Percentiles rank a stretch among this genome's conserved stretches.
Evolutionary conservation across 2,888 invertebrate genomes (phyloP).

Genomic region (Ryuthela nishihirai): DNA sequence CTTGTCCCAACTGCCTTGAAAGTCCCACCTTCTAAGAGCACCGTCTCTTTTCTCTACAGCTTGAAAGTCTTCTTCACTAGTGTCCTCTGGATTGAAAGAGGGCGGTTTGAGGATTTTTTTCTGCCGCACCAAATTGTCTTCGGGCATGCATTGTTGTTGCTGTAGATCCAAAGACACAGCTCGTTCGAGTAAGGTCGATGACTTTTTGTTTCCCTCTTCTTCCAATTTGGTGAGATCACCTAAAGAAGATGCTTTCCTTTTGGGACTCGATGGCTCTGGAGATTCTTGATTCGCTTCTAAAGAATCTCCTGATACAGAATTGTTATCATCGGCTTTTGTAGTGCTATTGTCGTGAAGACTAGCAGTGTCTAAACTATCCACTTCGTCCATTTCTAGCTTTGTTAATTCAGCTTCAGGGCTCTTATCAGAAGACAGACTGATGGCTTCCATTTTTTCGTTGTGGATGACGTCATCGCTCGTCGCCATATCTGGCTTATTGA

Average conservation of each 20-base stretch:
- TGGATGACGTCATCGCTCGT: too few relatives aligned
- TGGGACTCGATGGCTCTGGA: conserved; percentile 18
- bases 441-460: too few relatives aligned
- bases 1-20: too few relatives aligned
- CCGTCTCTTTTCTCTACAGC: background rate
- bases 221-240: conserved; percentile 70
- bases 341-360: conserved; percentile 39
- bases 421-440: too few relatives aligned
- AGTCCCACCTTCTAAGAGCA: conserved; percentile 30
- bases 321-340: conserved; percentile 50
- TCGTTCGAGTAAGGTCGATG: conserved; percentile 57
- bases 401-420: too few relatives aligned
- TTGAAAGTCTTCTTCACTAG: conserved; percentile 8
- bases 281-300: conserved; percentile 55
- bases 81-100: conserved; percentile 19
- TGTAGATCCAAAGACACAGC: conserved; percentile 73
- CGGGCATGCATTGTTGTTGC: conserved; percentile 40
- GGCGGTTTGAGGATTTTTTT: conserved; percentile 34
- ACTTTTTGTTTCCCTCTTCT: conserved; percentile 46
- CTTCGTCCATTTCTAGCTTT: too few relatives aligned
- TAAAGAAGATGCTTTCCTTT: conserved; percentile 69
- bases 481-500: too few relatives aligned
- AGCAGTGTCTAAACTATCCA: conserved; percentile 59
- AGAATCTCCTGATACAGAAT: conserved; percentile 45
- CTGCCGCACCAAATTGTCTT: conserved; percentile 42